Evolutionary conservation across 2,113 vertebrate genomes (phyloP).

Genomic region (Redunca redunca): DNA sequence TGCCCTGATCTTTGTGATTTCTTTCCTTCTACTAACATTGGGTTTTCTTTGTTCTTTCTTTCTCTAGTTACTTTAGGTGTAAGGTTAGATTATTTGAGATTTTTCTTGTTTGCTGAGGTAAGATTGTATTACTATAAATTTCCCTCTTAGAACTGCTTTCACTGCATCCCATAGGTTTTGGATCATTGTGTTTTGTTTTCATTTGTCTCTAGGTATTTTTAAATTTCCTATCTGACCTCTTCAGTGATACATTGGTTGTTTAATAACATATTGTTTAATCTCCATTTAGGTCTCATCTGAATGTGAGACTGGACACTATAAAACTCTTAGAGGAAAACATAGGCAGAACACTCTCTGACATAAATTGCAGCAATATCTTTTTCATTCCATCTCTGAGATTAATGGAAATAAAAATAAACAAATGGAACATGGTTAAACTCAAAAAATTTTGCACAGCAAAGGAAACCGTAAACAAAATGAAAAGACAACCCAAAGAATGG

Average conservation of each 20-base stretch:
- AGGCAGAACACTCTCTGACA: neutral
- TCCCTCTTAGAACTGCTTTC: neutral
- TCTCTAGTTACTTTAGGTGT: neutral
- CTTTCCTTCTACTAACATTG: neutral
- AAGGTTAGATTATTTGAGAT: neutral
- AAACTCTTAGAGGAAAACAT: neutral
- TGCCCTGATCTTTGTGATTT: neutral
- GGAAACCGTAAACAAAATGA: neutral
- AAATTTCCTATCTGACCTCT: neutral
- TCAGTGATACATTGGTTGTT: neutral
- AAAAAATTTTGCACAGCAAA: neutral
- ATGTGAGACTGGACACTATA: neutral
- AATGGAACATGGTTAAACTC: neutral
- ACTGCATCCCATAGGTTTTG: neutral
- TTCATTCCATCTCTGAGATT: neutral
- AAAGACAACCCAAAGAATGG: neutral
- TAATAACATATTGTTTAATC: neutral
- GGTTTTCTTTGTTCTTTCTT: neutral
- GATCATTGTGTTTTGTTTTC: neutral
- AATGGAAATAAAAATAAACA: neutral
- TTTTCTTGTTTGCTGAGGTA: neutral
- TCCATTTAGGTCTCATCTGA: neutral
- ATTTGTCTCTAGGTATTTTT: neutral
- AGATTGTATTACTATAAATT: neutral
- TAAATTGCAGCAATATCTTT: neutral